Evolutionary conservation across 2,113 vertebrate species (phyloP), one percentile per base, ranked within the genome.

Genomic region (Lepus europaeus): DNA sequence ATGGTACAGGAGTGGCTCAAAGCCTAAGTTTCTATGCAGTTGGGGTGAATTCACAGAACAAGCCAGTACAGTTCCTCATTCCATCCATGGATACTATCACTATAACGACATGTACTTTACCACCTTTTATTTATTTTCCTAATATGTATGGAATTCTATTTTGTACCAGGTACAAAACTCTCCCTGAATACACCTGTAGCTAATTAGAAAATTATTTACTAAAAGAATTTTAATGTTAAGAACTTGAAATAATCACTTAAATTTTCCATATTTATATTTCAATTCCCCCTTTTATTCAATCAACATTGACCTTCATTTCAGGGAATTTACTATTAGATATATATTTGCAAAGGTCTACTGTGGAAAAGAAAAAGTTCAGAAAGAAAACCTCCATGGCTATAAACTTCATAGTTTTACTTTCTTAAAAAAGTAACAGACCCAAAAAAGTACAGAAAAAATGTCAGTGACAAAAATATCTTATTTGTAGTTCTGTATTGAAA

Each of bases 301-400:
- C 17, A 31, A 51, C 10, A 68, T 33, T 78, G 36, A 95, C 36
- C 1, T 83, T 72, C 83, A 39, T 79, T 79, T 91, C 73, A 91
- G 20, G 89, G 66, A 89, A 76, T 78, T 56, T 31, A 16, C 77
- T 49, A 76, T 64, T 25, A 70, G 19, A 39, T 33, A 33, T 14
- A 73, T 78, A 68, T 77, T 94, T 27, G 77, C 49, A 94, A 91
- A 94, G n/a, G 2, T 87, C 87, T 31, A 20, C 56, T 76, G 81
- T 90, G 27, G n/a, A 19, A 63, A 14, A 10, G 33, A 36, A 36
- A 78, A 85, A 81, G 12, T 23, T 9, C 9, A 78, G 59, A 17
- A 90, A 93, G 45, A 74, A 82, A 88, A 27, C 81, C 73, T 78
- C 9, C 49, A 25, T 9, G 16, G 31, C 53, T 90, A 1, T 90